Conservation (phyloP, 2,888 invertebrate genomes). For the Eupithecia vulgata region DNA sequence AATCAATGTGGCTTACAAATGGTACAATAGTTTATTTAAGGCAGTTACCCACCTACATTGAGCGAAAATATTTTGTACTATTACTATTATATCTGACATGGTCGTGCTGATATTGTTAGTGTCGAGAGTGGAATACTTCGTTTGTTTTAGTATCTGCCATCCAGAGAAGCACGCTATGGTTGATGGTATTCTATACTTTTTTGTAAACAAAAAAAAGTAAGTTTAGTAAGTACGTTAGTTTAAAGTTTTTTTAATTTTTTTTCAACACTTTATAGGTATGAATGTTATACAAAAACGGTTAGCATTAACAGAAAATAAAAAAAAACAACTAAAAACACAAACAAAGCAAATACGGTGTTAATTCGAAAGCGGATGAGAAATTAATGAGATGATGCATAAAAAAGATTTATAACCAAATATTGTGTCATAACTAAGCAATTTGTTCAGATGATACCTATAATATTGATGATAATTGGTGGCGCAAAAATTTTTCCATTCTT, state of each 20-base stretch:
- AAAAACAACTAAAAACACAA: neutral
- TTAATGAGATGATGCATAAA: neutral
- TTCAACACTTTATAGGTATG: too few species aligned
- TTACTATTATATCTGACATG: neutral
- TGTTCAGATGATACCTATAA: neutral
- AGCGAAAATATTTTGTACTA: slow-evolving; percentile 2
- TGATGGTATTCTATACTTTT: neutral
- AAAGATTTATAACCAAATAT: neutral
- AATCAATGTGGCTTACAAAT: slow-evolving; percentile 48
- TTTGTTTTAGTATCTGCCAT: neutral
- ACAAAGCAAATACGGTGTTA: neutral
- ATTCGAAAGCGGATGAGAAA: neutral
- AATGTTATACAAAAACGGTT: too few species aligned
- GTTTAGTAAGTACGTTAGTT: too few species aligned
- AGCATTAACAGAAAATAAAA: neutral
- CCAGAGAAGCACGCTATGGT: neutral
- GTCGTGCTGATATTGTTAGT: neutral
- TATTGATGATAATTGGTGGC: too few species aligned
- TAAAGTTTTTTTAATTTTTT: too few species aligned
- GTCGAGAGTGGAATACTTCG: neutral
- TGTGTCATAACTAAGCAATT: neutral
- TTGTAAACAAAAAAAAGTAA: neutral
- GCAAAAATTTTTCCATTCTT: neutral
- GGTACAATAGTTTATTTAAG: slow-evolving; percentile 27
- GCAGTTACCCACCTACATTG: slow-evolving; percentile 4